phyloP scores from a whole-genome alignment of 2,797 vertebrate genomes.

The Pseudopleuronectes americanus region DNA sequence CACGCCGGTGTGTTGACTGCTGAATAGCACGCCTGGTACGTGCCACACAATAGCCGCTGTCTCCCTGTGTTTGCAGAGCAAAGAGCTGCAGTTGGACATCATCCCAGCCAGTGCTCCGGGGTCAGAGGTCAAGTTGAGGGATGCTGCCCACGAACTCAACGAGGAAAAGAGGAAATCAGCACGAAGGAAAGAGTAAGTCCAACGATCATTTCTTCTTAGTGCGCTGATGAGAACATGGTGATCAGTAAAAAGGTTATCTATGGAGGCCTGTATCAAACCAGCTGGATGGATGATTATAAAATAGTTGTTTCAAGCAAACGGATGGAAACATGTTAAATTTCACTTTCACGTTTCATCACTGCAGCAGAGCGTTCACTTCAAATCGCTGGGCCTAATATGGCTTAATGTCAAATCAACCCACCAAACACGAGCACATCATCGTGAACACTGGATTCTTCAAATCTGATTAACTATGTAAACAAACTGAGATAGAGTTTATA shows the following conservation, averaged over 20 bases:
- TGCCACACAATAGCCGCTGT: conserved; percentile 25
- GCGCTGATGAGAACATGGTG: not conserved
- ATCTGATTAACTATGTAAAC: conserved; percentile 22
- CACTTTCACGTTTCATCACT: conserved; percentile 15
- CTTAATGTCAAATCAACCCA: conserved; percentile 19
- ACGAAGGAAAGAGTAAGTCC: conserved; percentile 94
- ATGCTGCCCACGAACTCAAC: conserved; percentile 96
- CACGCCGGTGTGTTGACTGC: conserved; percentile 12
- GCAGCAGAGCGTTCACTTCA: conserved; percentile 5
- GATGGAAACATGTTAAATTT: not conserved
- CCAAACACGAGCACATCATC: conserved; percentile 6
- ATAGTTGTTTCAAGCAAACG: not conserved
- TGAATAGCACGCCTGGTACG: conserved; percentile 18
- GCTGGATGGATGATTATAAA: conserved; percentile 8
- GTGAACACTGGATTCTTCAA: conserved; percentile 6
- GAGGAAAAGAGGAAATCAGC: conserved; percentile 98
- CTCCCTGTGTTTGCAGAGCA: conserved; percentile 86
- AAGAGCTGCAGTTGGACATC: conserved; percentile 96
- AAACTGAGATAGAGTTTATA: conserved; percentile 35
- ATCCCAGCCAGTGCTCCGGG: conserved; percentile 95
- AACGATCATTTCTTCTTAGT: not conserved
- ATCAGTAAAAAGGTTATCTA: conserved; percentile 10
- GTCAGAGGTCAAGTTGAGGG: conserved; percentile 96
- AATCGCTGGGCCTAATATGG: conserved; percentile 4
- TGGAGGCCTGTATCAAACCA: conserved; percentile 1